phyloP scores from a whole-genome alignment of 1,140 invertebrate genomes.

The Bombus ignitus region DNA sequence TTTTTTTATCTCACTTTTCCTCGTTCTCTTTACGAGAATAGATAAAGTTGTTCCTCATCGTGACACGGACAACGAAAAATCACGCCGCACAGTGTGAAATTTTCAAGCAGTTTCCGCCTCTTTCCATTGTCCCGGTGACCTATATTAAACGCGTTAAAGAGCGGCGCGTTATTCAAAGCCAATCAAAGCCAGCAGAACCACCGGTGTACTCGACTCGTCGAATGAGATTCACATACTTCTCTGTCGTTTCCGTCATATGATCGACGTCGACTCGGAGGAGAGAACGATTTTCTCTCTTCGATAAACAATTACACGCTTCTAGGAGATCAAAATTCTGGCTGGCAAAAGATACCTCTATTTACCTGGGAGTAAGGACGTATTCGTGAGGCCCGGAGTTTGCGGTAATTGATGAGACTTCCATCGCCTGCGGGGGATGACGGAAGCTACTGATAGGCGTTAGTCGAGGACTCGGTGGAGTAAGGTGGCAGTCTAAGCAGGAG shows the following conservation, averaged over 20 bases:
- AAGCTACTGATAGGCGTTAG: neutral
- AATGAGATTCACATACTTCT: conserved; percentile 17
- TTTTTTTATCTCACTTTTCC: neutral
- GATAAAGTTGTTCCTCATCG: neutral
- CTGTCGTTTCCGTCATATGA: neutral
- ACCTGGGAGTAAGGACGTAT: conserved; percentile 3
- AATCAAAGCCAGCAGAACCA: conserved; percentile 7
- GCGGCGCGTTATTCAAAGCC: conserved; percentile 16
- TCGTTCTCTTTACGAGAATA: neutral
- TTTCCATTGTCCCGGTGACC: conserved; percentile 32
- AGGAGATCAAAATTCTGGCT: conserved; percentile 23
- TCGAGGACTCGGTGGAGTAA: neutral
- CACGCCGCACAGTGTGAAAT: neutral
- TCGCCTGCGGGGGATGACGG: conserved; percentile 18
- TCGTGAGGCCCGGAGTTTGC: conserved; percentile 41
- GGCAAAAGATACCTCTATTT: conserved; percentile 25
- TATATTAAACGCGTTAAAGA: conserved; percentile 28
- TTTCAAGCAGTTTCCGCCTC: neutral
- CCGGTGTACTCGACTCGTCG: neutral
- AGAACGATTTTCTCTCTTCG: conserved; percentile 7
- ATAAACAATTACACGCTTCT: conserved; percentile 30
- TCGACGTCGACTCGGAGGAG: neutral
- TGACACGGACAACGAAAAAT: neutral
- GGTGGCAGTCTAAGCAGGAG: conserved; percentile 20
- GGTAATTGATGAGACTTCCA: conserved; percentile 59